Conservation (phyloP, 2,113 vertebrate species). For the Amblyornis subalaris region DNA sequence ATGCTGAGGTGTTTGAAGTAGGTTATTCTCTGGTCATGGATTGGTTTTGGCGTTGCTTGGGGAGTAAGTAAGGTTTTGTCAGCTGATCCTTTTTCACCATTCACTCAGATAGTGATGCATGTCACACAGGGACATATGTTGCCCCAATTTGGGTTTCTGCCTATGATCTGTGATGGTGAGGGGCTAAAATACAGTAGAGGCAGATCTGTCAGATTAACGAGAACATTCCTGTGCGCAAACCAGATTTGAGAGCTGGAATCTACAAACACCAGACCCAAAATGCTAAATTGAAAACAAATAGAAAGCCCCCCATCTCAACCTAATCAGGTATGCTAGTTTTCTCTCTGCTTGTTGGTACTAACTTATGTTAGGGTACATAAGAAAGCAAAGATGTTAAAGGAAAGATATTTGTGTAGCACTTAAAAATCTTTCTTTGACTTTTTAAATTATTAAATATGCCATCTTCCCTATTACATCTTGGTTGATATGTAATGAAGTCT, state of each 20-base stretch:
- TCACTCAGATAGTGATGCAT: neutral
- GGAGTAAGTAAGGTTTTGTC: neutral
- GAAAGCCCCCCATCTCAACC: neutral
- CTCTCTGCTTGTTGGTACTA: neutral
- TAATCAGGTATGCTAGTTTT: neutral
- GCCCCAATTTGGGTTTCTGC: neutral
- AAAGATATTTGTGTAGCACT: neutral
- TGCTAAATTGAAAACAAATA: neutral
- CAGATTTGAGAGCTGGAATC: neutral
- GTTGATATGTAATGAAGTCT: neutral
- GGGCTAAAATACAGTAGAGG: neutral
- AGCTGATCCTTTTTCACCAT: neutral
- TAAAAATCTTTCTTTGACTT: neutral
- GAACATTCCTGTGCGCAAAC: neutral
- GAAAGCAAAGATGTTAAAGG: neutral
- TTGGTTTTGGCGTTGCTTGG: neutral
- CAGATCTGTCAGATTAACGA: neutral
- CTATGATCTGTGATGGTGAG: neutral
- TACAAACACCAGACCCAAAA: neutral
- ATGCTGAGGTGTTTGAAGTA: neutral
- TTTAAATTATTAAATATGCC: neutral
- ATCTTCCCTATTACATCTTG: neutral
- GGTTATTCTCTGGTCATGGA: neutral
- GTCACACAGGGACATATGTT: neutral
- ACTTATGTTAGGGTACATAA: neutral